These are phyloP conservation scores for Cranoglanis bouderius DNA, from an alignment of 2,113 vertebrate genomes.

Conservation along the genomic window DNA sequence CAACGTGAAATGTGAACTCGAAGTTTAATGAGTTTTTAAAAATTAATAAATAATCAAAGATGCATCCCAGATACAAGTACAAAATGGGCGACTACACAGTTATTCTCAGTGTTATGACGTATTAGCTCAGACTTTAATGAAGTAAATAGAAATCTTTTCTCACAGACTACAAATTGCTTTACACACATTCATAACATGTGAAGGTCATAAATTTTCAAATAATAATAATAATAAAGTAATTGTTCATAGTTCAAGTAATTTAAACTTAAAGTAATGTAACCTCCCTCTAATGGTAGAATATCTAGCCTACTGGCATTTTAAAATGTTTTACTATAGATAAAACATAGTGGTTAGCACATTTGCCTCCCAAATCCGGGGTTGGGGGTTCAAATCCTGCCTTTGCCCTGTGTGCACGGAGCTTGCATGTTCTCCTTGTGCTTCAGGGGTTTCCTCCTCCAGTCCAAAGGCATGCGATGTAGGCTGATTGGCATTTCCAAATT, in stretches of 20 bases:
- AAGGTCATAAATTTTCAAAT: neutral
- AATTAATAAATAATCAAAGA: neutral
- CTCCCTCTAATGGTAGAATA: neutral
- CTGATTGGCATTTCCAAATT: no score
- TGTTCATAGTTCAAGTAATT: neutral
- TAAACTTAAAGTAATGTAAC: neutral
- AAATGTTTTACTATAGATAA: neutral
- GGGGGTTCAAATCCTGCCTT: no score
- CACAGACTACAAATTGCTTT: neutral
- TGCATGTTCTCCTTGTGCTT: no score
- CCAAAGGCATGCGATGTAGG: no score
- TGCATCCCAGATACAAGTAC: neutral
- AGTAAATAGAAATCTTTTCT: neutral
- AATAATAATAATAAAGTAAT: no score
- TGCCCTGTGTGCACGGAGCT: no score
- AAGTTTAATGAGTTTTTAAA: no score
- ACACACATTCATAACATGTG: neutral
- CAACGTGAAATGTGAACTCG: neutral
- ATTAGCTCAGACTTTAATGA: neutral
- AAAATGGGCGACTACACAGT: neutral
- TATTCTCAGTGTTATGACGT: neutral
- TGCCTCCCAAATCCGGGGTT: no score
- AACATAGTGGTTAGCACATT: no score
- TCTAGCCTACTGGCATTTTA: neutral
- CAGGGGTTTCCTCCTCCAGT: no score